Evolutionary conservation across 92 coral and sea anemone genomes (phyloP).

Genomic region (Umimayanthus chanpuru): DNA sequence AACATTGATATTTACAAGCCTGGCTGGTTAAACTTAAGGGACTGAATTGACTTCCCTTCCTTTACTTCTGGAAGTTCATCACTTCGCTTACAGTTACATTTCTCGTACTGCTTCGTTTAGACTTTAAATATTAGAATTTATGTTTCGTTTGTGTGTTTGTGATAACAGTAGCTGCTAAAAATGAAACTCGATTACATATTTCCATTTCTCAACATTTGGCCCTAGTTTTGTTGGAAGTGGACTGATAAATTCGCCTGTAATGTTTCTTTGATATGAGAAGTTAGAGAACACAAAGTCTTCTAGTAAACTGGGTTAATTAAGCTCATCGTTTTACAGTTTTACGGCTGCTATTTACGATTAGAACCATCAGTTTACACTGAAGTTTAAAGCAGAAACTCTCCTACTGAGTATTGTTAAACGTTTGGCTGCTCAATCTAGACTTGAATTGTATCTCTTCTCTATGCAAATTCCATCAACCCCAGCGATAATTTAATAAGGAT

Average conservation of each 20-base stretch:
- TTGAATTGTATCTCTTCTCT: conserved; percentile 5
- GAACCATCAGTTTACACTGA: too few species aligned
- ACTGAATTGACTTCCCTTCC: neutral
- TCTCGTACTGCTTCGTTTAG: neutral
- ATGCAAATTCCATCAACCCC: neutral
- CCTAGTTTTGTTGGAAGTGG: neutral
- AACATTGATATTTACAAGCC: conserved; percentile 16
- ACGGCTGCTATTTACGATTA: neutral
- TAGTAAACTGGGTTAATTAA: neutral
- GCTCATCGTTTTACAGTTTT: neutral
- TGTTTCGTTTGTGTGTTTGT: neutral
- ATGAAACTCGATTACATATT: too few species aligned
- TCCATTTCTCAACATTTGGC: neutral
- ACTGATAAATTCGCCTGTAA: neutral
- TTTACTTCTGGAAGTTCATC: neutral
- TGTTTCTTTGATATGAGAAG: neutral
- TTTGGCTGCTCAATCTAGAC: neutral
- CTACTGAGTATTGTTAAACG: neutral
- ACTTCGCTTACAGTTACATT: neutral
- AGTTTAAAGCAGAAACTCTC: neutral
- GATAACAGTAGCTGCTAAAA: neutral
- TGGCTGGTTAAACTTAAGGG: neutral
- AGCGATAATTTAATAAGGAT: conserved; percentile 29
- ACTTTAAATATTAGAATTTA: neutral
- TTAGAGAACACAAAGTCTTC: neutral